Percentiles rank a stretch among this genome's conserved stretches.
These are phyloP conservation scores for Rhinolophus sinicus DNA, from an alignment of 2,113 vertebrate species.

Conservation along the genomic window DNA sequence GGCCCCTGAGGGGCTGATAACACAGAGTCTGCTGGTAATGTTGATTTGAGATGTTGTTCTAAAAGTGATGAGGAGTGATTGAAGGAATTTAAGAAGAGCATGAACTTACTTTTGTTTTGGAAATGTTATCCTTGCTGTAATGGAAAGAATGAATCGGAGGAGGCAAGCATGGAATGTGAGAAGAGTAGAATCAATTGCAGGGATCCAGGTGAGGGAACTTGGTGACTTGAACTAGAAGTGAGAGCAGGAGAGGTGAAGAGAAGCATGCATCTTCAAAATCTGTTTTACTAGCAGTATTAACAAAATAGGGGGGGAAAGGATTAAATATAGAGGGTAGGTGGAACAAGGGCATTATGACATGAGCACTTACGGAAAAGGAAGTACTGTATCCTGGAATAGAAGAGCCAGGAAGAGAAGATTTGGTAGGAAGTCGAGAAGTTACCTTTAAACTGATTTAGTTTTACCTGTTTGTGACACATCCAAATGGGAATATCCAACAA, in stretches of 20 bases:
- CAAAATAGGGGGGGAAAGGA: background rate
- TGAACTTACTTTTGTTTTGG: background rate
- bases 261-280: background rate
- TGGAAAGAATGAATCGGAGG: background rate
- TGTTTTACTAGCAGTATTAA: background rate
- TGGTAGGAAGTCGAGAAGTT: background rate
- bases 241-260: background rate
- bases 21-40: background rate
- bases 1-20: fast-evolving
- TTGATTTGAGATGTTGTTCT: background rate
- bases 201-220: background rate
- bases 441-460: background rate
- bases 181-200: background rate
- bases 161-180: background rate
- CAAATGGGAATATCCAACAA: background rate
- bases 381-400: background rate
- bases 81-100: background rate
- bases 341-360: background rate
- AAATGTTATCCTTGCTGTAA: background rate
- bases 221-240: background rate
- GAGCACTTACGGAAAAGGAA: background rate
- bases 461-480: background rate
- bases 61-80: background rate
- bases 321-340: background rate
- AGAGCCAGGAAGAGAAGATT: background rate